phyloP scores from a whole-genome alignment of 2,888 invertebrate genomes.

The Vesta saturnalis region DNA sequence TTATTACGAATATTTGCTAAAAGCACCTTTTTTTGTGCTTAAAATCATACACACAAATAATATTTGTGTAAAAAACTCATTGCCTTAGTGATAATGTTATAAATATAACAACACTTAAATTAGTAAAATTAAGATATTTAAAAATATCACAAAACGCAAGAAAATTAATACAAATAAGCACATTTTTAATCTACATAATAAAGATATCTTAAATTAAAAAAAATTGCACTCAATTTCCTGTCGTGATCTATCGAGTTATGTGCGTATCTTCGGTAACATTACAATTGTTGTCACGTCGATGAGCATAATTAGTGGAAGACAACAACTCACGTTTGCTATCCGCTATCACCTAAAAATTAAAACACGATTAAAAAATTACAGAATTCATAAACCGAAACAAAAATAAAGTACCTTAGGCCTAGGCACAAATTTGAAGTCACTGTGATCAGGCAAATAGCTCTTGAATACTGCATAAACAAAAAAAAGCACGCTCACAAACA shows the following conservation, averaged over 20 bases:
- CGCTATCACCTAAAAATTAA: constrained; percentile 54
- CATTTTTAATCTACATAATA: constrained; percentile 30
- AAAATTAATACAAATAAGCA: constrained; percentile 20
- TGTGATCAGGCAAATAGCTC: constrained; percentile 59
- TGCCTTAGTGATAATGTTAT: background rate
- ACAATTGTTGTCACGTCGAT: constrained; percentile 57
- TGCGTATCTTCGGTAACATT: constrained; percentile 58
- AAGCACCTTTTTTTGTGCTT: constrained; percentile 4
- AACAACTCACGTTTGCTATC: constrained; percentile 52
- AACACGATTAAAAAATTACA: constrained; percentile 34
- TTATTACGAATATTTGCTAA: background rate
- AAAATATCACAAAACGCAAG: constrained; percentile 27
- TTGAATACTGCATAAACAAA: constrained; percentile 56
- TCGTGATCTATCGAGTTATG: constrained; percentile 53
- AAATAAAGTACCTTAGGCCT: constrained; percentile 56
- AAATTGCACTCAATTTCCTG: background rate
- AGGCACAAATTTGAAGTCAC: constrained; percentile 58
- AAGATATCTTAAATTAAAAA: constrained; percentile 6
- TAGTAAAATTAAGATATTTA: constrained; percentile 17
- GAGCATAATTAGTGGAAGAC: constrained; percentile 42
- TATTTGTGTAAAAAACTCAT: background rate
- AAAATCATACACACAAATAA: background rate
- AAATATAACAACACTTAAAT: background rate
- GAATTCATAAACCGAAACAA: constrained; percentile 30
- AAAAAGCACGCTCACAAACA: constrained; percentile 44